phyloP scores from a whole-genome alignment of 2,113 vertebrate species.

The Mionectes macconnelli region DNA sequence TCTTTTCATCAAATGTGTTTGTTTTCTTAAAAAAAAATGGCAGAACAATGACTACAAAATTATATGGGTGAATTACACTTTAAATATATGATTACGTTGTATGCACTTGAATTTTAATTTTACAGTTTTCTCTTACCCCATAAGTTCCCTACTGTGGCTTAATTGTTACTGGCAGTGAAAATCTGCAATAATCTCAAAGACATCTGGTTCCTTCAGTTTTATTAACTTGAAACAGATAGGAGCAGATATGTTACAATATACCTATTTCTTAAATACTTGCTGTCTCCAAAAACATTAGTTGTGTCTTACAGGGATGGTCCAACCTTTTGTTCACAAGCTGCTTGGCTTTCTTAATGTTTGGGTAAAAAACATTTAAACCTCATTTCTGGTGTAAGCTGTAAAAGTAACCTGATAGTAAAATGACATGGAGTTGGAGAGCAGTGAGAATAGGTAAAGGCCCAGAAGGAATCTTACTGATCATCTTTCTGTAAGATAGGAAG shows the following conservation, averaged over 20 bases:
- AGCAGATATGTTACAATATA: not conserved
- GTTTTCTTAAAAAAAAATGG: not conserved
- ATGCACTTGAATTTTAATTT: not conserved
- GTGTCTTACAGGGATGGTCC: not conserved
- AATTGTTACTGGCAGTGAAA: constrained; percentile 4
- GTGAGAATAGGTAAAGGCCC: not conserved
- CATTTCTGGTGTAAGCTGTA: not conserved
- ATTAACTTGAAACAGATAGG: not conserved
- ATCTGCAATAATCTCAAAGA: not conserved
- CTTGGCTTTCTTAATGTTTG: not conserved
- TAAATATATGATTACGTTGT: not conserved
- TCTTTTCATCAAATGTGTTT: not conserved
- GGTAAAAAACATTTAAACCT: not conserved
- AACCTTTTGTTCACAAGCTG: not conserved
- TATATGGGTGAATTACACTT: not conserved
- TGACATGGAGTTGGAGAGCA: not conserved
- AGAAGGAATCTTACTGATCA: not conserved
- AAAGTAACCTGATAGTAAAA: not conserved
- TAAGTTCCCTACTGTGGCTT: not conserved
- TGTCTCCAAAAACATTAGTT: not conserved
- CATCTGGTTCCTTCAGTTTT: not conserved
- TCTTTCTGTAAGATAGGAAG: not conserved
- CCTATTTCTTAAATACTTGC: not conserved
- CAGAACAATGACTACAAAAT: not conserved
- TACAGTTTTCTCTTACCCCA: not conserved